phyloP scores from a whole-genome alignment of 2,113 vertebrate species.

The Otis tarda region DNA sequence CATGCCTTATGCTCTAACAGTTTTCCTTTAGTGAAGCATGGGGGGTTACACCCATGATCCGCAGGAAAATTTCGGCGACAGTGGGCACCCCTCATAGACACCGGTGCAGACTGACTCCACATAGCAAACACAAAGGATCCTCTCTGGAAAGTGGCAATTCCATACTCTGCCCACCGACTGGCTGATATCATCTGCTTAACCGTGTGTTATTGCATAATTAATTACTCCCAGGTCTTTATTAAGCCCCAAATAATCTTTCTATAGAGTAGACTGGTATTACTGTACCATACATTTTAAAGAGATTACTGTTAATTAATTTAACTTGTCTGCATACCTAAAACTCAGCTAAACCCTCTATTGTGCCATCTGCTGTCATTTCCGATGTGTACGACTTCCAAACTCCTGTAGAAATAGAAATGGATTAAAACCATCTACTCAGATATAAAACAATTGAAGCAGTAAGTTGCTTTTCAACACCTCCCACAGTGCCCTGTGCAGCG shows the following conservation, averaged over 20 bases:
- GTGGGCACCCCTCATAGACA: rapidly evolving
- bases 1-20: neutral
- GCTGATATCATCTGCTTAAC: constrained; percentile 1
- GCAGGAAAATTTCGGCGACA: neutral
- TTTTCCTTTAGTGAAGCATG: neutral
- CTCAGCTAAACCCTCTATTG: constrained; percentile 36
- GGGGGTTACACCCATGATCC: neutral
- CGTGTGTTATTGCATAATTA: constrained; percentile 16
- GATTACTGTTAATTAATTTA: constrained; percentile 69
- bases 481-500: neutral
- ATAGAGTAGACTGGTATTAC: neutral
- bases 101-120: neutral
- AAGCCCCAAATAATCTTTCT: constrained; percentile 23
- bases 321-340: constrained; percentile 45
- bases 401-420: constrained; percentile 17
- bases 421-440: constrained; percentile 18
- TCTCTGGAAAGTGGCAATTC: neutral
- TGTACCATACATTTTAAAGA: constrained; percentile 49
- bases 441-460: constrained; percentile 29
- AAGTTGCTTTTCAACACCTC: neutral
- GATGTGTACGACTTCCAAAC: neutral
- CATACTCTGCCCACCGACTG: neutral
- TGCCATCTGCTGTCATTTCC: constrained; percentile 54
- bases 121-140: neutral
- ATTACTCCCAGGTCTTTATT: constrained; percentile 8